Base-by-base conservation (phyloP, 2,797 vertebrate genomes). In the Spizella passerina region DNA sequence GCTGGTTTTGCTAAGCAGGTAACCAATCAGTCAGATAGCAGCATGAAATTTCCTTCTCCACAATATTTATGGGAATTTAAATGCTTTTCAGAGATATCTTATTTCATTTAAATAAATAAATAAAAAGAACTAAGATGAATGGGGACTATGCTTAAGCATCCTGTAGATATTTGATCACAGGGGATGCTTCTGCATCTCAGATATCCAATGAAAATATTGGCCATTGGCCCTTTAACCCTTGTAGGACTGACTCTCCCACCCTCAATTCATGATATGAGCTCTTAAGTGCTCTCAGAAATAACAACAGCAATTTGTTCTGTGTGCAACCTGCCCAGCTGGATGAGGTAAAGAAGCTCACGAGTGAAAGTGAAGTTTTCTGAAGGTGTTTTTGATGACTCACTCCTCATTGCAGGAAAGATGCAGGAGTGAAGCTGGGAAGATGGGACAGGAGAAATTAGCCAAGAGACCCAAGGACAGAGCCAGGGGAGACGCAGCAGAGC, bases 331-430 rank as follows among this genome's bases (percentile, higher is more conserved):
- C 43, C 49, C 59, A 73, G 7, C 22, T 46, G 29, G 41, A 57
- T 68, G 41, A 90, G 50, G 14, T 41, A 47, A 50, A 90, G 66
- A 16, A 73, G 30, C 27, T 93, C 57, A 47, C 0, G 14, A 60
- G 23, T 26, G n/a, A 41, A 61, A 77, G 29, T 18, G 14, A 64
- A 70, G 44, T 73, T 73, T 90, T 69, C 59, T 84, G 64, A 70
- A 77, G 63, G 63, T 86, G 50, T 73, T 95, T 91, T 76, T 94
- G 86, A 70, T 97, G 92, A 92, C 64, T 95, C 66, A 50, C 29
- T n/a, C 55, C 71, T 76, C 21, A 12, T 56, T 85, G 53, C 50
- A 76, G 60, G 63, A 79, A 44, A 44, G 38, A 36, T 34, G 50
- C 41, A 85, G 73, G 66, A 85, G 63, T 11, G 36, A 21, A 71